Evolutionary conservation across 23 tunicate genomes (phyloP).

Genomic region (Halocynthia aurantium): DNA sequence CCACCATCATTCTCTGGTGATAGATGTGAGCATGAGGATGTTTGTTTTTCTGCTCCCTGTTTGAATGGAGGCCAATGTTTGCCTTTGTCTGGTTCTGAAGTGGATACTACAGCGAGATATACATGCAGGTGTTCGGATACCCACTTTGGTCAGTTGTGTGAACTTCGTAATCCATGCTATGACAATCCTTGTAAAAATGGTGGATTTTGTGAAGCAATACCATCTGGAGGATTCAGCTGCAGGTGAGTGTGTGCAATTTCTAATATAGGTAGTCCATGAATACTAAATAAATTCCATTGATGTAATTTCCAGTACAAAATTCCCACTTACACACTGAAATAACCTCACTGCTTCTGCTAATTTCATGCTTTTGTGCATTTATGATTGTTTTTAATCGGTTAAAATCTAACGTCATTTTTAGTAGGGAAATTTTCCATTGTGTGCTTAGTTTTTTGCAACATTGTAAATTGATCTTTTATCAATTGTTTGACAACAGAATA

Average conservation of each 20-base stretch:
- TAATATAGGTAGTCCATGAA: too few species aligned
- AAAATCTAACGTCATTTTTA: neutral
- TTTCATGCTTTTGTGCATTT: neutral
- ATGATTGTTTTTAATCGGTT: neutral
- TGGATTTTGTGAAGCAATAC: conserved; percentile 14
- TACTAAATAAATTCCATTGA: too few species aligned
- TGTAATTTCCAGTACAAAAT: too few species aligned
- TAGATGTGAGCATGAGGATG: conserved; percentile 42
- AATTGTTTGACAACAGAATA: neutral
- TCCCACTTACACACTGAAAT: too few species aligned
- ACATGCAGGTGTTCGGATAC: conserved; percentile 37
- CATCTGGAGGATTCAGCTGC: conserved; percentile 8
- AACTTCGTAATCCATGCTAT: conserved; percentile 24
- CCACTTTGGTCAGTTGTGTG: conserved; percentile 42
- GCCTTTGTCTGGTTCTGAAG: too few species aligned
- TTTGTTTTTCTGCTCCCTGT: conserved; percentile 57
- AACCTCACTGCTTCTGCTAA: too few species aligned
- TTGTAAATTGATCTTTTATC: too few species aligned
- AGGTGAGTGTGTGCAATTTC: conserved; percentile 1
- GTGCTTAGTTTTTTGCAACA: neutral
- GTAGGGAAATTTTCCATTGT: neutral
- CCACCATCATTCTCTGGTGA: conserved; percentile 30
- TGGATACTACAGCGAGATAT: conserved; percentile 14
- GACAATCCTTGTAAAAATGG: conserved; percentile 45
- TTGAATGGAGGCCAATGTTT: conserved; percentile 41